These are phyloP conservation scores for Volucella zonaria DNA, from an alignment of 2,888 invertebrate genomes.

Conservation along the genomic window DNA sequence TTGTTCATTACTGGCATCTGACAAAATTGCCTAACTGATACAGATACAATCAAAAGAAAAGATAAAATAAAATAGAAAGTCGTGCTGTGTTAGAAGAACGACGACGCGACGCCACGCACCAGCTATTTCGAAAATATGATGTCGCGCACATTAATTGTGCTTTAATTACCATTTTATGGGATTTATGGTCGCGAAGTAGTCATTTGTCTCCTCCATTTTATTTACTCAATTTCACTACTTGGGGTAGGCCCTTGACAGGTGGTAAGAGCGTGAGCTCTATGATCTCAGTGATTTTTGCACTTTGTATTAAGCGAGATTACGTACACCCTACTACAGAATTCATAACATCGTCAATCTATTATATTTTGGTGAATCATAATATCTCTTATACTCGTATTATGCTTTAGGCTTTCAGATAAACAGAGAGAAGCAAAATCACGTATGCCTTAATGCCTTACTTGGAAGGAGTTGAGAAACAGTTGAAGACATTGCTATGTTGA, in stretches of 20 bases:
- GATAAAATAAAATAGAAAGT: slow-evolving; percentile 67
- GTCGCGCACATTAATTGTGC: slow-evolving; percentile 58
- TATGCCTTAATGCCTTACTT: too few species aligned
- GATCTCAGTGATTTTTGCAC: slow-evolving; percentile 1
- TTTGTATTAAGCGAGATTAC: not conserved
- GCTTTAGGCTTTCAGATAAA: too few species aligned
- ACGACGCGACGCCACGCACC: slow-evolving; percentile 66
- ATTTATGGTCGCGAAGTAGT: slow-evolving; percentile 39
- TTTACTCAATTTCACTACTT: slow-evolving; percentile 31
- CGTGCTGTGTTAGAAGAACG: slow-evolving; percentile 58
- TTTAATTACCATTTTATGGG: slow-evolving; percentile 69
- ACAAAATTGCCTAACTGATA: slow-evolving; percentile 48
- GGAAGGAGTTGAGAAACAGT: too few species aligned
- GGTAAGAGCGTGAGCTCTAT: slow-evolving; percentile 44
- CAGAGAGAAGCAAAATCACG: too few species aligned
- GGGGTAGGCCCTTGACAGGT: slow-evolving; percentile 16
- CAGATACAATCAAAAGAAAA: slow-evolving; percentile 19
- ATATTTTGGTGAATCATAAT: too few species aligned
- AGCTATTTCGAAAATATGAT: slow-evolving; percentile 57
- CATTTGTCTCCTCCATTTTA: slow-evolving; percentile 44
- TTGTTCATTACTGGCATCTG: slow-evolving; percentile 28
- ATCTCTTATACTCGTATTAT: too few species aligned
- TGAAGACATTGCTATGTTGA: too few species aligned
- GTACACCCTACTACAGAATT: too few species aligned
- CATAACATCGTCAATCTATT: too few species aligned